Conservation (phyloP, 2,113 vertebrate species). For the Ciconia stormi region DNA sequence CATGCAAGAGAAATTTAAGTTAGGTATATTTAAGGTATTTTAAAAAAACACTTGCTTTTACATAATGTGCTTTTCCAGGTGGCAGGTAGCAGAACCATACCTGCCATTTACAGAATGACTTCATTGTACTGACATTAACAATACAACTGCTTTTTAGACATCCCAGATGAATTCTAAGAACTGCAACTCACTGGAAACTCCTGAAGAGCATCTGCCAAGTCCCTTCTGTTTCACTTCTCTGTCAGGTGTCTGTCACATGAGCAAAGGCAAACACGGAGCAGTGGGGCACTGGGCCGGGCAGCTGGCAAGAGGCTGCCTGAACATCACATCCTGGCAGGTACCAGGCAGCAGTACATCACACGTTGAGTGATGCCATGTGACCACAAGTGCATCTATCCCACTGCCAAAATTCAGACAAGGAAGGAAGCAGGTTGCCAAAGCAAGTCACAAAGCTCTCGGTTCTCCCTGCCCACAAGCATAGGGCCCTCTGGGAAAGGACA, state of each 20-base stretch:
- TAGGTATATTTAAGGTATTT: not conserved
- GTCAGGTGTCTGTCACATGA: not conserved
- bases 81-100: not conserved
- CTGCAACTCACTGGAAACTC: not conserved
- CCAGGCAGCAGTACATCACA: not conserved
- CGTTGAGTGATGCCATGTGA: accelerated
- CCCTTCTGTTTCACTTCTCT: not conserved
- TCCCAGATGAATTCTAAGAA: not conserved
- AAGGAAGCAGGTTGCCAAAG: not conserved
- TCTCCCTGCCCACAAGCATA: not conserved
- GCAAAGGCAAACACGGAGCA: not conserved
- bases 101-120: not conserved
- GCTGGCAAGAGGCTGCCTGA: not conserved
- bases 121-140: not conserved
- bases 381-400: not conserved
- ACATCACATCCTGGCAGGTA: not conserved
- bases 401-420: not conserved
- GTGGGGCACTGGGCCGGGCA: accelerated
- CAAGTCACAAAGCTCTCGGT: not conserved
- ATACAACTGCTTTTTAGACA: not conserved
- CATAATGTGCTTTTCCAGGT: not conserved
- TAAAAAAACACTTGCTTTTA: not conserved
- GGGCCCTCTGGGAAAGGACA: not conserved
- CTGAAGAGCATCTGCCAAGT: not conserved
- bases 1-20: not conserved